phyloP scores from a whole-genome alignment of 2,888 invertebrate species.

The Flabesymbios commensalis region DNA sequence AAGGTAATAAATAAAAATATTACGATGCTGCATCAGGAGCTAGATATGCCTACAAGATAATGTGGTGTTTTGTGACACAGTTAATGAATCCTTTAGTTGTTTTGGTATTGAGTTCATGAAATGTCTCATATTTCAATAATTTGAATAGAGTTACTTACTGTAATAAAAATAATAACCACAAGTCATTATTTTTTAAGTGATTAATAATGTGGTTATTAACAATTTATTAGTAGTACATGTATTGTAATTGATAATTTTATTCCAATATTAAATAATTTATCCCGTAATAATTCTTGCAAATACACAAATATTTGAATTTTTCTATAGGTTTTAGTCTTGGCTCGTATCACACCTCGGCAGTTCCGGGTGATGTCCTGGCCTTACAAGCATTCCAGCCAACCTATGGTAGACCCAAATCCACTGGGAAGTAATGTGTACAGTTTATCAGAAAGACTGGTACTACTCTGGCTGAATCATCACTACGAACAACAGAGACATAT shows the following conservation, averaged over 20 bases:
- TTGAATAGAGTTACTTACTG: not conserved
- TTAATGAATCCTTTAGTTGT: too few species aligned
- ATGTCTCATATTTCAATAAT: not conserved
- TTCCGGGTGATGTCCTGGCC: conserved; percentile 48
- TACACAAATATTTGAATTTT: too few species aligned
- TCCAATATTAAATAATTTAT: not conserved
- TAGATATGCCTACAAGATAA: too few species aligned
- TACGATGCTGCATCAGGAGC: too few species aligned
- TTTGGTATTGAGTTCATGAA: too few species aligned
- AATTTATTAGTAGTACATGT: not conserved
- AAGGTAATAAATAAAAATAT: too few species aligned
- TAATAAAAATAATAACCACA: not conserved
- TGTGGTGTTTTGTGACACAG: too few species aligned
- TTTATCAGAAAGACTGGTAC: conserved; percentile 56
- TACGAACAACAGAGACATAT: conserved; percentile 56
- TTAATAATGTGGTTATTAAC: too few species aligned
- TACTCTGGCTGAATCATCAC: conserved; percentile 60
- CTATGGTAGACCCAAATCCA: conserved; percentile 56
- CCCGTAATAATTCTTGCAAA: too few species aligned
- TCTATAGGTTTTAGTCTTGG: conserved; percentile 50
- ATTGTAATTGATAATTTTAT: not conserved
- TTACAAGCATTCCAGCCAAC: conserved; percentile 45
- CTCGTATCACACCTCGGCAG: conserved; percentile 55
- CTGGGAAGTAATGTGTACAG: conserved; percentile 60
- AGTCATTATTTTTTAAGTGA: too few species aligned